Evolutionary conservation across 2,797 vertebrate genomes (phyloP).

Genomic region (Margarornis squamiger): DNA sequence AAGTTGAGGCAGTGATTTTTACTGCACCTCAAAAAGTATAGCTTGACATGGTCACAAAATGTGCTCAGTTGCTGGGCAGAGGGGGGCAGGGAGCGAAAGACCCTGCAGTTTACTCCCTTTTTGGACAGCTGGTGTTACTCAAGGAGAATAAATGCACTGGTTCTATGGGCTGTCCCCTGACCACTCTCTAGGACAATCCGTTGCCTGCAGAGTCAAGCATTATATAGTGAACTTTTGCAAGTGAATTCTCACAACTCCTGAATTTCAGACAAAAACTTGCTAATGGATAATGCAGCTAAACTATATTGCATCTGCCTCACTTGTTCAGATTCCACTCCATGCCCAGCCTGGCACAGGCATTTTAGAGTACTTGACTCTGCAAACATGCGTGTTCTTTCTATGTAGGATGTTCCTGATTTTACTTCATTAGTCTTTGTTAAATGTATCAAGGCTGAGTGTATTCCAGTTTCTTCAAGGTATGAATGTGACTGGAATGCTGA

Average conservation of each 20-base stretch:
- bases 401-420: neutral
- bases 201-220: neutral
- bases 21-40: neutral
- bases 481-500: neutral
- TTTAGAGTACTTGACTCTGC: neutral
- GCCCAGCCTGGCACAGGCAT: neutral
- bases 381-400: neutral
- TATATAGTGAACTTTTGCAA: neutral
- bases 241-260: neutral
- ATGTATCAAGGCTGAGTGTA: neutral
- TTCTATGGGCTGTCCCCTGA: neutral
- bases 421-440: conserved; percentile 5
- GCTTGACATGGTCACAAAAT: neutral
- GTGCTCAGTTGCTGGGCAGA: neutral
- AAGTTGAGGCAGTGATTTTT: neutral
- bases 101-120: neutral
- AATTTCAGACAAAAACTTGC: neutral
- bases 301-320: neutral
- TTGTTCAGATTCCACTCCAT: neutral
- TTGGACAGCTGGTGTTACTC: neutral
- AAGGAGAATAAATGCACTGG: neutral
- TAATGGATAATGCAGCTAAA: neutral
- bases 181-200: neutral
- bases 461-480: conserved; percentile 17
- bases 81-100: neutral